Evolutionary conservation across 2,888 invertebrate species (phyloP), one percentile per base, ranked within the genome.

Genomic region (Clanis bilineata): DNA sequence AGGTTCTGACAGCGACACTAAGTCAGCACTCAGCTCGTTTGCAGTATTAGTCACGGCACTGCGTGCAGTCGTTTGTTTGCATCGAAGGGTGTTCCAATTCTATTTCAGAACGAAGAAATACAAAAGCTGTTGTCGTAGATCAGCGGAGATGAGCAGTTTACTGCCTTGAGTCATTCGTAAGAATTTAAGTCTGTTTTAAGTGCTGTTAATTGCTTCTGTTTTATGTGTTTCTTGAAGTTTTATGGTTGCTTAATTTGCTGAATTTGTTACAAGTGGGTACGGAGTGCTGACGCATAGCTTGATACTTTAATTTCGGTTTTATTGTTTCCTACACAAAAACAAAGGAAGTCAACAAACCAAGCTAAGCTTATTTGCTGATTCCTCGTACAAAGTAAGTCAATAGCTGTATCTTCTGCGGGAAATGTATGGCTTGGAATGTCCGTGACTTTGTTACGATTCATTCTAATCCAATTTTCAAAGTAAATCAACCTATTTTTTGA

Each of bases 71-170:
- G 51, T 51, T 18, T 51, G 51, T 51, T 51, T 51, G 51, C 51
- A 21, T 51, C 51, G 51, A 32, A 28, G 51, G 51, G 51, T 51
- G 51, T 51, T 51, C 51, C 51, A 51, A 51, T 51, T 51, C 51
- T 51, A 51, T 51, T 51, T 51, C 28, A 51, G 28, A 41, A 18
- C 41, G 51, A 51, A 51, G 32, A 32, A 51, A 32, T 51, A 51
- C 51, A 51, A 51, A 47, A 45, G 45, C 23, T 15, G 47, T 28
- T 51, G 47, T 18, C 28, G 47, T 51, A 51, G 10, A 32, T 32
- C 51, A 51, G 3, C 10, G 18, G 51, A 51, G 28, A 47, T 47
- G 47, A 51, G 51, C 32, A 32, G 32, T 51, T 51, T 32, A 51
- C 28, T 18, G 32, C 18, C 4, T 51, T 51, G 51, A 51, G 9